These are phyloP conservation scores for Drosophila auraria DNA, from an alignment of 1,140 invertebrate species.

Conservation along the genomic window DNA sequence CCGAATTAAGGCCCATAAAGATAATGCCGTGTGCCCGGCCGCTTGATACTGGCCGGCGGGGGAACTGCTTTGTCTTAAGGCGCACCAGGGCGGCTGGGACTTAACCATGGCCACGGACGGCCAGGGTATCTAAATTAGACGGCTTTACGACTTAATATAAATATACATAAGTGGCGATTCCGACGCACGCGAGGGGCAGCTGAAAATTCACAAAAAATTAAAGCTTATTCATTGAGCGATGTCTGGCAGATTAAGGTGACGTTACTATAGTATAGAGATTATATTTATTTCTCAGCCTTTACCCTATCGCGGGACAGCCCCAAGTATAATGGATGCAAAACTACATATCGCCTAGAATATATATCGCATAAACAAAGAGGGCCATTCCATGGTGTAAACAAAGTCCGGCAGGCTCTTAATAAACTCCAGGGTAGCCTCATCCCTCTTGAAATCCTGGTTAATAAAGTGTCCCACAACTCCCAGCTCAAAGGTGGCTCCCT, in stretches of 20 bases:
- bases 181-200: slow-evolving; percentile 36
- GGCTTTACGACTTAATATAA: slow-evolving; percentile 46
- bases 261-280: slow-evolving; percentile 33
- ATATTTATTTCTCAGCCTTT: slow-evolving; percentile 34
- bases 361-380: slow-evolving; percentile 69
- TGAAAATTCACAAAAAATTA: slow-evolving; percentile 49
- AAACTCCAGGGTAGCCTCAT: slow-evolving; percentile 47
- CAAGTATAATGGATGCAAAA: slow-evolving; percentile 36
- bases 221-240: slow-evolving; percentile 45
- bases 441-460: slow-evolving; percentile 59
- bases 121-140: slow-evolving; percentile 38
- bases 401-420: slow-evolving; percentile 67
- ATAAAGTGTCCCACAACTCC: slow-evolving; percentile 75
- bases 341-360: slow-evolving; percentile 30
- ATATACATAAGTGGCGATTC: slow-evolving; percentile 48
- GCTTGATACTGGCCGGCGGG: not conserved
- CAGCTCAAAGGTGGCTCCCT: slow-evolving; percentile 59
- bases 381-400: slow-evolving; percentile 76
- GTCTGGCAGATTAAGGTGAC: slow-evolving; percentile 45
- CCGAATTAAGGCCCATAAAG: slow-evolving; percentile 37
- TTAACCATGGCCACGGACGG: slow-evolving; percentile 31
- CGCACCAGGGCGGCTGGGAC: slow-evolving; percentile 34
- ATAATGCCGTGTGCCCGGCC: slow-evolving; percentile 23
- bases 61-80: slow-evolving; percentile 42
- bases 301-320: slow-evolving; percentile 18